Conservation (phyloP, 2,113 vertebrate species). For the Oostethus manadensis region DNA sequence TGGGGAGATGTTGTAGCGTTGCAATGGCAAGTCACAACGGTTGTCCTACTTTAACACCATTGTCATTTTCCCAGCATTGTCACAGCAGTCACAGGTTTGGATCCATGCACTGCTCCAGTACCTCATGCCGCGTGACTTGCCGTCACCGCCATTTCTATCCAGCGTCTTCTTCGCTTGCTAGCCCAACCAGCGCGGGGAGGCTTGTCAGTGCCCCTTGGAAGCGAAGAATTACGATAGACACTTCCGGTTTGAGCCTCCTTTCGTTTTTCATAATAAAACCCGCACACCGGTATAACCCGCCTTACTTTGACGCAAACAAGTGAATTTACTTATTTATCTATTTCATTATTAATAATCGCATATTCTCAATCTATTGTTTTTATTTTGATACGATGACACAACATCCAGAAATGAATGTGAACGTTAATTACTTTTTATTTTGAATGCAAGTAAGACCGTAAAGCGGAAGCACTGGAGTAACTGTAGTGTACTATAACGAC, state of each 20-base stretch:
- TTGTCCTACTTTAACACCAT: conserved; percentile 59
- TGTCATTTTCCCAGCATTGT: conserved; percentile 53
- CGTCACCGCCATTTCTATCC: conserved; percentile 75
- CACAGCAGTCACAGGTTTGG: conserved; percentile 45
- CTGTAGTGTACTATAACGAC: background rate
- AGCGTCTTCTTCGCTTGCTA: conserved; percentile 59
- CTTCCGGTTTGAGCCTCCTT: conserved; percentile 36
- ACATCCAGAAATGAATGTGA: too few relatives aligned
- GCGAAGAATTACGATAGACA: conserved; percentile 18
- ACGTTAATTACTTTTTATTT: background rate
- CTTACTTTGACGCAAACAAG: too few relatives aligned
- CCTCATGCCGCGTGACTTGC: conserved; percentile 69
- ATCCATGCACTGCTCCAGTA: conserved; percentile 59
- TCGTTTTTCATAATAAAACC: conserved; percentile 46
- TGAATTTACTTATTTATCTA: background rate
- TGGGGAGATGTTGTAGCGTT: conserved; percentile 45
- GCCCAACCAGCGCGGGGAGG: conserved; percentile 49
- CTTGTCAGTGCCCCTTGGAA: conserved; percentile 37
- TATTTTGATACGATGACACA: too few relatives aligned
- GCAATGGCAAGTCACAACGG: conserved; percentile 43
- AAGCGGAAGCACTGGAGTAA: background rate
- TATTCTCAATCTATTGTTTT: too few relatives aligned
- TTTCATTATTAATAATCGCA: too few relatives aligned
- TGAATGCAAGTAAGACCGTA: background rate
- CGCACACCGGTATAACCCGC: background rate